Conservation (phyloP, 1,140 invertebrate genomes). For the Drosophila eugracilis region DNA sequence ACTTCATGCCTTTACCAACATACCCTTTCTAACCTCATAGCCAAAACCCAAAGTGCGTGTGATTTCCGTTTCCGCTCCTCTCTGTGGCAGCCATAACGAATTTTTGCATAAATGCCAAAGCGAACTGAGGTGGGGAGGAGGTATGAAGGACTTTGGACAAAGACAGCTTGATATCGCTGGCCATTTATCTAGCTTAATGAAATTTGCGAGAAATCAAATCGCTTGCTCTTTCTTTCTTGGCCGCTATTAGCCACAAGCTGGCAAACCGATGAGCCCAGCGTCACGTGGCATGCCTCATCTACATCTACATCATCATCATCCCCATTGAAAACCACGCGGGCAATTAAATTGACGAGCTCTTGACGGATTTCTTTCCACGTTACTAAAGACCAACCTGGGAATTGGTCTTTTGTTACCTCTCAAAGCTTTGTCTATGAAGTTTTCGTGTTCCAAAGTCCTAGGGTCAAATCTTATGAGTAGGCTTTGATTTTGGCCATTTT, state of each 20-base stretch:
- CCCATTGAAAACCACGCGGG: conserved; percentile 56
- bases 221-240: not conserved
- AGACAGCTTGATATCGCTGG: conserved; percentile 68
- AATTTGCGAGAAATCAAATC: conserved; percentile 78
- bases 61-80: conserved; percentile 54
- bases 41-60: conserved; percentile 37
- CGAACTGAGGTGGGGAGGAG: no score
- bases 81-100: conserved; percentile 63
- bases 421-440: no score
- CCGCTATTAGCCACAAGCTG: conserved; percentile 54
- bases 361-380: conserved; percentile 58
- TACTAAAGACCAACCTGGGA: conserved; percentile 62
- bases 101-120: conserved; percentile 77
- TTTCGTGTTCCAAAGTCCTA: no score
- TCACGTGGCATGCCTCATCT: conserved; percentile 56
- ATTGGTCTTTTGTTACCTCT: conserved; percentile 24
- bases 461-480: no score
- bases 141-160: conserved; percentile 12
- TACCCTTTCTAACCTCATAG: no score
- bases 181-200: conserved; percentile 85
- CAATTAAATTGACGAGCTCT: conserved; percentile 80
- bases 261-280: conserved; percentile 26
- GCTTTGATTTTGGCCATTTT: no score
- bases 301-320: no score
- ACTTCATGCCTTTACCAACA: no score